Percentiles rank a stretch among this genome's conserved stretches.
phyloP scores from a whole-genome alignment of 2,113 vertebrate species.

The Cacatua alba region DNA sequence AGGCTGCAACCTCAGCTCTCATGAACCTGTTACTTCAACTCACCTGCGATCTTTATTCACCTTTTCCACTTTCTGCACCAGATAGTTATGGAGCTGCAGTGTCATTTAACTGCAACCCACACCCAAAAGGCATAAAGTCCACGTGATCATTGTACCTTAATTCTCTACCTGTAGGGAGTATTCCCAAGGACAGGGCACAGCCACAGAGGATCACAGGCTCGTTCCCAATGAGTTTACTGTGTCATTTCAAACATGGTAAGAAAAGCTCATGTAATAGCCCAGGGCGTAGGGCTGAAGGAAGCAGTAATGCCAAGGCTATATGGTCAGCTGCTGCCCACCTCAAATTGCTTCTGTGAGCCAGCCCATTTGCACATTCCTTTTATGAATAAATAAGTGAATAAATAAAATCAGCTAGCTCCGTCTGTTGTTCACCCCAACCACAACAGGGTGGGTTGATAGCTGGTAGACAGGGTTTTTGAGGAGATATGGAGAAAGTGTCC shows the following conservation, averaged over 20 bases:
- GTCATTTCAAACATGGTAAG: rapidly evolving
- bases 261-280: not conserved
- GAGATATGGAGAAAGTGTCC: slow-evolving; percentile 28
- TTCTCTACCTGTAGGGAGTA: not conserved
- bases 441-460: slow-evolving; percentile 8
- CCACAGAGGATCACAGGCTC: not conserved
- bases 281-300: rapidly evolving
- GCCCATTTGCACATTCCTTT: not conserved
- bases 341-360: not conserved
- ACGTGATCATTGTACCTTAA: not conserved
- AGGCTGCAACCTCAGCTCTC: not conserved
- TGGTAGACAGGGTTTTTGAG: not conserved
- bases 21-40: not conserved
- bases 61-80: not conserved
- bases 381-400: slow-evolving; percentile 6
- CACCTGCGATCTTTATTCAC: not conserved
- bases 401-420: not conserved
- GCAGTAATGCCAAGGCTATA: rapidly evolving
- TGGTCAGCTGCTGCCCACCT: not conserved
- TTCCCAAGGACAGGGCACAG: not conserved
- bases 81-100: rapidly evolving
- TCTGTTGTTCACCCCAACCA: not conserved
- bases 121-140: not conserved
- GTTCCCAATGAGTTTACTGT: rapidly evolving
- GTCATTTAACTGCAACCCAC: not conserved